Percentiles rank a stretch among this genome's conserved stretches.
Conservation (phyloP, 2,113 vertebrate genomes). For the Solea solea region DNA sequence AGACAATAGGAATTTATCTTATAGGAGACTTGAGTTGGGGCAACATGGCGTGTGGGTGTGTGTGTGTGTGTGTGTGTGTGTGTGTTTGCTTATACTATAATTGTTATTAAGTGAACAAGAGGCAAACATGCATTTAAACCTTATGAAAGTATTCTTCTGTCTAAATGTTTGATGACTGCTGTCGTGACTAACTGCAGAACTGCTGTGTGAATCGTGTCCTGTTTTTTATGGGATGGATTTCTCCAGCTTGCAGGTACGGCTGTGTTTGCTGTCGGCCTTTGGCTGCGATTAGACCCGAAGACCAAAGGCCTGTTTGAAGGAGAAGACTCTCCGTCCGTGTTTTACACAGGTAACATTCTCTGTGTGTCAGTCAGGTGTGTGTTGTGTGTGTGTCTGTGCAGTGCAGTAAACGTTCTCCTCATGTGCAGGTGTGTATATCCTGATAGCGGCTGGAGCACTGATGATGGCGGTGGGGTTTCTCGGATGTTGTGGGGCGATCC, state of each 20-base stretch:
- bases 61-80: neutral
- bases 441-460: slow-evolving; percentile 93
- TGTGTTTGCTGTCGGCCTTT: slow-evolving; percentile 69
- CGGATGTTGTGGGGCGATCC: slow-evolving; percentile 94
- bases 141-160: neutral
- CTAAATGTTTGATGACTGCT: too few species aligned
- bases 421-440: slow-evolving; percentile 89
- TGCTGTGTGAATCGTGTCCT: too few species aligned
- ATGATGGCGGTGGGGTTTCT: slow-evolving; percentile 99
- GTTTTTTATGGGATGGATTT: too few species aligned
- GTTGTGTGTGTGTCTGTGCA: neutral
- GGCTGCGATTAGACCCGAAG: slow-evolving; percentile 69
- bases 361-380: neutral
- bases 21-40: too few species aligned
- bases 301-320: slow-evolving; percentile 75
- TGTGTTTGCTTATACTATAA: too few species aligned
- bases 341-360: slow-evolving; percentile 66
- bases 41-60: too few species aligned
- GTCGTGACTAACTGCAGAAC: too few species aligned
- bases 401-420: neutral
- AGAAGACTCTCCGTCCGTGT: slow-evolving; percentile 61
- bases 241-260: slow-evolving; percentile 71
- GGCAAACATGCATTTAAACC: too few species aligned
- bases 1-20: too few species aligned
- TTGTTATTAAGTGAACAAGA: too few species aligned